Evolutionary conservation across 2,888 invertebrate genomes (phyloP), one percentile per base, ranked within the genome.

Genomic region (Noctuana brunneofusca): DNA sequence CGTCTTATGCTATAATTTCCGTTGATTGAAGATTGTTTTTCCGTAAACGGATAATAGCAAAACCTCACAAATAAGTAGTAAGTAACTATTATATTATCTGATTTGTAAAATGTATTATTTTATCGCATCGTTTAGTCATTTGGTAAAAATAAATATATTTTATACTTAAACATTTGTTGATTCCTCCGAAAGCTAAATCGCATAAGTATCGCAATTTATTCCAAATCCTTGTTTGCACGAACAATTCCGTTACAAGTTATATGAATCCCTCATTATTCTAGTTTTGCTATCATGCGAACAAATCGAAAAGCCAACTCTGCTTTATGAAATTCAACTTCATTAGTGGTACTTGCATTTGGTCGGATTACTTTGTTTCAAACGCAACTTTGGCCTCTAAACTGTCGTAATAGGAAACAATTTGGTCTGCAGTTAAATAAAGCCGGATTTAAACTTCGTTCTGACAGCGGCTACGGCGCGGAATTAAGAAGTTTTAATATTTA

Each of bases 401-500:
- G 35, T 16, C 8, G 64, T 46, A 58, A 63, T 65, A 66, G 64
- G 60, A 64, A 65, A 54, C 57, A 64, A 48, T 67, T 66, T 64
- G 55, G 49, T 35, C 22, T 63, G 53, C 41, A 54, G 57, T 52
- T 24, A 12, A 43, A 32, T 35, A 52, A 57, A 63, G 50, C 52
- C 62, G 62, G 55, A 27, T 50, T 63, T 63, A 65, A 65, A 50
- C 55, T 35, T 43, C 14, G 48, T 50, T 55, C 59, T 57, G 59
- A 62, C 64, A 58, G 63, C 50, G 59, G 65, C 63, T 58, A 65
- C 65, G 62, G 38, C n/a, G 49, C 24, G 55, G 48, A 62, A 63
- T 58, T 58, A 64, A 65, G 63, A 65, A 68, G 63, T 68, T 69
- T 67, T 66, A 66, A 69, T 66, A 70, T 65, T 64, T 59, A 63